Evolutionary conservation across 2,797 vertebrate genomes (phyloP).

Genomic region (Neosilurus mollespiculum): DNA sequence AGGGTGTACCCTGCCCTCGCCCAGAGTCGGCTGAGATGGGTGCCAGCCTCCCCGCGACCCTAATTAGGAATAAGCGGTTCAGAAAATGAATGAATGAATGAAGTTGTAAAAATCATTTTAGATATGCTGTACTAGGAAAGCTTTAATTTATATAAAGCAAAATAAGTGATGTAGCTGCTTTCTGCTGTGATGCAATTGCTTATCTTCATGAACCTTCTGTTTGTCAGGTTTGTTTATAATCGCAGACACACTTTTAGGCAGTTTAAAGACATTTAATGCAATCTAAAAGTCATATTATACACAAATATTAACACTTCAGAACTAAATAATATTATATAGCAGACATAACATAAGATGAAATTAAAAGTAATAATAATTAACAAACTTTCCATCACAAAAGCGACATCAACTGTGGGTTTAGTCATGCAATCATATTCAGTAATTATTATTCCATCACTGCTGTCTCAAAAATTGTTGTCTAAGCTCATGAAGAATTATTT

Average conservation of each 20-base stretch:
- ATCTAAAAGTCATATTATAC: constrained; percentile 37
- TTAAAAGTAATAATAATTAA: not conserved
- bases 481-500: constrained; percentile 16
- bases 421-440: constrained; percentile 3
- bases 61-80: too few species aligned
- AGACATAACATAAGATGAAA: constrained; percentile 19
- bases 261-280: constrained; percentile 50
- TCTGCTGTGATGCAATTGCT: not conserved
- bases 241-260: not conserved
- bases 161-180: not conserved
- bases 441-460: constrained; percentile 30
- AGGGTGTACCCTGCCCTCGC: too few species aligned
- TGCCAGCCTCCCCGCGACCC: too few species aligned
- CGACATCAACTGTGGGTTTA: not conserved
- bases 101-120: too few species aligned
- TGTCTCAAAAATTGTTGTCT: constrained; percentile 4
- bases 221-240: not conserved
- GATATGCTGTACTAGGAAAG: not conserved
- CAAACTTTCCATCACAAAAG: constrained; percentile 21
- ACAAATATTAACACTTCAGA: constrained; percentile 19
- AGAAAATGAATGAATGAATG: too few species aligned
- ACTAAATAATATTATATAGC: constrained; percentile 20
- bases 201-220: not conserved
- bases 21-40: too few species aligned
- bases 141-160: not conserved